Percentiles rank a stretch among this genome's conserved stretches.
Evolutionary conservation across 2,113 vertebrate genomes (phyloP).

Genomic region (Muntiacus reevesi): DNA sequence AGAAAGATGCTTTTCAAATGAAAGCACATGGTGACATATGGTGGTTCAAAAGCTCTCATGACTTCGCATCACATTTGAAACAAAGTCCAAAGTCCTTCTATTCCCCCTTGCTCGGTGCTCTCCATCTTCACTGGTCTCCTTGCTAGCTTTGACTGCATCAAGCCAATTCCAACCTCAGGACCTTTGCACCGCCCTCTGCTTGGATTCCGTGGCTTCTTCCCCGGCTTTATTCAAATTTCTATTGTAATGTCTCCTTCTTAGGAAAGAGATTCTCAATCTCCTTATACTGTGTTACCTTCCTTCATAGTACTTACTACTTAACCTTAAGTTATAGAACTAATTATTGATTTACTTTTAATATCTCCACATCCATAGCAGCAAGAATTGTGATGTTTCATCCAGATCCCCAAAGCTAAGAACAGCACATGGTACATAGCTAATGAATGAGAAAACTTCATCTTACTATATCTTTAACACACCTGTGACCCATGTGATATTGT

Average conservation of each 20-base stretch:
- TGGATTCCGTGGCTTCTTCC: fast-evolving
- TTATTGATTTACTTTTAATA: not conserved
- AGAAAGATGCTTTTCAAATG: not conserved
- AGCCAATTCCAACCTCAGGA: not conserved
- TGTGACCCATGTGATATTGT: not conserved
- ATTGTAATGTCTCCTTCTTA: not conserved
- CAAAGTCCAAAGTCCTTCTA: not conserved
- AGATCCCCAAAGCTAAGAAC: not conserved
- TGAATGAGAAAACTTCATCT: not conserved
- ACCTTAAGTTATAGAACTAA: not conserved
- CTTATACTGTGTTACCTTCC: not conserved
- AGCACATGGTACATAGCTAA: not conserved
- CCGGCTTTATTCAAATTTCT: not conserved
- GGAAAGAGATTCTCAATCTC: not conserved
- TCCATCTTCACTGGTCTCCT: not conserved
- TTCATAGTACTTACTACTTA: not conserved
- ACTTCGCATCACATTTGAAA: not conserved
- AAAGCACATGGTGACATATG: not conserved
- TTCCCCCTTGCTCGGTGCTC: not conserved
- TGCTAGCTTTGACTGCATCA: not conserved
- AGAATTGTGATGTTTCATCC: not conserved
- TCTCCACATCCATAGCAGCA: not conserved
- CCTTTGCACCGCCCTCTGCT: not conserved
- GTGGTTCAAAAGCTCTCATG: not conserved
- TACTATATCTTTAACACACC: not conserved